phyloP scores from a whole-genome alignment of 2,113 vertebrate genomes.

The Silurus meridionalis region DNA sequence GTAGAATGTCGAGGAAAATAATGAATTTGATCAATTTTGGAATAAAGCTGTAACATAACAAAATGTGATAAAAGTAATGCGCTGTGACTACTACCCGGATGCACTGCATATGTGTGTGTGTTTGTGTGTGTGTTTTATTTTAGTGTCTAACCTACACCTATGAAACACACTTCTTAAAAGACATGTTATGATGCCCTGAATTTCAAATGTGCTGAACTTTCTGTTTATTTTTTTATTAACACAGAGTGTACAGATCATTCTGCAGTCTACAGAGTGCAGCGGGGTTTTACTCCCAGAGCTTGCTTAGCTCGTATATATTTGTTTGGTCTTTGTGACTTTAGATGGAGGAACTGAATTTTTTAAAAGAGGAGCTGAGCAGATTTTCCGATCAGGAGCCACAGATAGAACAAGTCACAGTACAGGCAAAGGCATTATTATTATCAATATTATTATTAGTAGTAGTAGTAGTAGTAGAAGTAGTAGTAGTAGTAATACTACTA shows the following conservation, averaged over 20 bases:
- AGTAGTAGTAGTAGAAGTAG: too few relatives aligned
- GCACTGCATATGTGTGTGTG: background rate
- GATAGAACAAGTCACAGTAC: background rate
- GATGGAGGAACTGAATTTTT: constrained; percentile 26
- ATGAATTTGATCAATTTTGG: too few relatives aligned
- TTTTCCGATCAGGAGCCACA: constrained; percentile 10
- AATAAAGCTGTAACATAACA: too few relatives aligned
- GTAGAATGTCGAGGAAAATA: too few relatives aligned
- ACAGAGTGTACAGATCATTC: constrained; percentile 24
- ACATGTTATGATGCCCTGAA: constrained; percentile 30
- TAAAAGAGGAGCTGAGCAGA: background rate
- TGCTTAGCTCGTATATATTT: constrained; percentile 41
- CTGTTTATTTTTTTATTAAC: constrained; percentile 31
- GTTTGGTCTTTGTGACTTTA: constrained; percentile 32
- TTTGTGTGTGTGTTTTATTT: background rate
- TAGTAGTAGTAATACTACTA: too few relatives aligned
- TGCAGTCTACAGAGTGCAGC: constrained; percentile 42
- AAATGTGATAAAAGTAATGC: too few relatives aligned
- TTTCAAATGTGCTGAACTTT: constrained; percentile 46
- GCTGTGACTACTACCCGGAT: too few relatives aligned
- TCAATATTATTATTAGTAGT: background rate
- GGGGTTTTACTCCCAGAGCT: constrained; percentile 28
- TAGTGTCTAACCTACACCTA: constrained; percentile 13
- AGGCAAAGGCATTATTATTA: background rate
- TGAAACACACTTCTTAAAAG: constrained; percentile 24